Evolutionary conservation across 2,113 vertebrate species (phyloP), one percentile per base, ranked within the genome.

Genomic region (Phylloscopus trochilus): DNA sequence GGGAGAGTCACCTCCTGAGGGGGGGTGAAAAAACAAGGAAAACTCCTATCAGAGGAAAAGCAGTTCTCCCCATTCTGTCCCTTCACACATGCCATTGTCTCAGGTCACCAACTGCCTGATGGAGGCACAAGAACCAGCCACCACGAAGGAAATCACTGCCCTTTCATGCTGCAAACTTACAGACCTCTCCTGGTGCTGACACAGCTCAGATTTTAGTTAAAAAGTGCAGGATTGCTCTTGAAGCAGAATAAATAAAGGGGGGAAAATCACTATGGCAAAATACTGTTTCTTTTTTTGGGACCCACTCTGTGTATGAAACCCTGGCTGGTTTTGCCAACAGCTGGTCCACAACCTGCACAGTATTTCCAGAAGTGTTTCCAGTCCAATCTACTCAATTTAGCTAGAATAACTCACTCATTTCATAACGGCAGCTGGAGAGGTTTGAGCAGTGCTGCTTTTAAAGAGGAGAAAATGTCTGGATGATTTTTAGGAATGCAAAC

Each of bases 351-450:
- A 97, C 92, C 94, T 83, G 76, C 89, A 72, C 56, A 41, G 67
- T 81, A 90, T 95, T 97, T 97, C 83, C 76, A 96, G 94, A 89
- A 94, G 84, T 87, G 75, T 43, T 96, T 96, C 89, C 81, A 91
- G 87, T 75, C 70, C 87, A 89, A 87, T 91, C 84, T 79, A 89
- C 93, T 84, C 91, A 69, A 76, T 87, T 93, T 91, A 94, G 66
- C 77, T 55, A 66, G 91, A 95, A 91, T 91, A 96, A 92, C 87
- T 93, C 89, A 4, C 84, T 91, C 28, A 33, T 93, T 95, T 89
- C 22, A 14, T 80, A 92, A 89, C 21, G 0, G 89, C 87, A 96
- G 93, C 87, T 96, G 91, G 94, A 95, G 78, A 91, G 62, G 66
- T 91, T 93, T 89, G 77, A 95, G 87, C 58, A 28, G 28, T 89